Percentiles rank a stretch among this genome's conserved stretches.
Evolutionary conservation across 2,797 vertebrate species (phyloP).

Genomic region (Schizopygopsis pylzovi): DNA sequence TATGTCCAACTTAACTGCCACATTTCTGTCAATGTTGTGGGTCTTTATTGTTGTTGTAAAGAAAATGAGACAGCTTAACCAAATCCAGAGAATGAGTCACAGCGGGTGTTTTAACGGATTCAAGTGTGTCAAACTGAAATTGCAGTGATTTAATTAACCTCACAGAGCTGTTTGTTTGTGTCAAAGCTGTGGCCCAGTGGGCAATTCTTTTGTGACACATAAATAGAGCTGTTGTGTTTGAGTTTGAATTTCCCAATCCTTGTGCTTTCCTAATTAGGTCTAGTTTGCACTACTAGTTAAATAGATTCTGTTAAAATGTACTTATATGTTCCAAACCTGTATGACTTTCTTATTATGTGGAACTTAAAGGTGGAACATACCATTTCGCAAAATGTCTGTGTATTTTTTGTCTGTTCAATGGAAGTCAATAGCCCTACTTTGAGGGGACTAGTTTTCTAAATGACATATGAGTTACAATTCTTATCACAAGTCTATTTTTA

Average conservation of each 20-base stretch:
- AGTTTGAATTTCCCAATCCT: not conserved
- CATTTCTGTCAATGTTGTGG: not conserved
- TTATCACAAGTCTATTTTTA: not conserved
- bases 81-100: slow-evolving; percentile 42
- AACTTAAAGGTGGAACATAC: not conserved
- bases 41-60: slow-evolving; percentile 14
- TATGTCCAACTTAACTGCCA: slow-evolving; percentile 21
- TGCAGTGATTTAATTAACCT: slow-evolving; percentile 21
- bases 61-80: slow-evolving; percentile 8
- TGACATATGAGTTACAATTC: not conserved
- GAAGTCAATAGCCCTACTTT: not conserved
- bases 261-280: not conserved
- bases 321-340: not conserved
- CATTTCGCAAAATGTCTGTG: no score
- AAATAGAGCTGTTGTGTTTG: slow-evolving; percentile 27
- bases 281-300: not conserved
- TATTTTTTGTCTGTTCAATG: not conserved
- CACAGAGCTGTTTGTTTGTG: slow-evolving; percentile 23
- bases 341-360: not conserved
- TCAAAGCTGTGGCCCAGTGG: not conserved
- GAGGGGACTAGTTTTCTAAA: not conserved
- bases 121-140: slow-evolving; percentile 29
- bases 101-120: slow-evolving; percentile 17
- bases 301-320: not conserved
- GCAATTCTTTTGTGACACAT: slow-evolving; percentile 16